Percentiles rank a stretch among this genome's conserved stretches.
These are phyloP conservation scores for Microctonus hyperodae DNA, from an alignment of 2,888 invertebrate species.

Conservation along the genomic window DNA sequence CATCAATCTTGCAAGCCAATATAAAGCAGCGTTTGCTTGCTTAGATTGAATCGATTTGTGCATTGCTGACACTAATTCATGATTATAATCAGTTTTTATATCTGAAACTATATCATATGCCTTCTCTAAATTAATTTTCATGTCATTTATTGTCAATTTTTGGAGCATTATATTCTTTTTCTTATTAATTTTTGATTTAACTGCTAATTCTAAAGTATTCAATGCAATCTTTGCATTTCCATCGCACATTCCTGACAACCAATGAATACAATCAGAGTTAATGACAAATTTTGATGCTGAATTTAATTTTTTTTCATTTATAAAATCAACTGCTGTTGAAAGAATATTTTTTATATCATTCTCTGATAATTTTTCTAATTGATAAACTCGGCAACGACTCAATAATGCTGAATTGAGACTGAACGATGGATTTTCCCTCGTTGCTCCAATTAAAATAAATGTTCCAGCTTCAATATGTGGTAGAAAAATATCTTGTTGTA, in stretches of 20 bases:
- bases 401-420: constrained; percentile 80
- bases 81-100: constrained; percentile 38
- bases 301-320: neutral
- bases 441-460: constrained; percentile 78
- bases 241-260: constrained; percentile 44
- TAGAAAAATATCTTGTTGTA: constrained; percentile 81
- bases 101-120: constrained; percentile 32
- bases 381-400: constrained; percentile 79
- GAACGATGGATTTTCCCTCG: constrained; percentile 86
- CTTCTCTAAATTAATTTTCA: constrained; percentile 42
- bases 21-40: constrained; percentile 44
- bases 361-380: constrained; percentile 71
- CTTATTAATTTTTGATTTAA: constrained; percentile 30
- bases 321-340: constrained; percentile 62
- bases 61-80: constrained; percentile 47
- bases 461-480: constrained; percentile 81
- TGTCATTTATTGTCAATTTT: constrained; percentile 52
- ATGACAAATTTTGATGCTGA: constrained; percentile 36
- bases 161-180: neutral
- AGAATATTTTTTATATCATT: constrained; percentile 70
- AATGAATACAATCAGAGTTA: constrained; percentile 36
- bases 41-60: constrained; percentile 46
- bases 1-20: constrained; percentile 51
- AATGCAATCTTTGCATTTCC: constrained; percentile 48
- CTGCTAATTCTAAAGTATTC: constrained; percentile 43